A percentile compares a stretch with the other conserved stretches of the same genome.
These are phyloP conservation scores for Sylvia atricapilla DNA, from an alignment of 2,113 vertebrate genomes.

Conservation along the genomic window DNA sequence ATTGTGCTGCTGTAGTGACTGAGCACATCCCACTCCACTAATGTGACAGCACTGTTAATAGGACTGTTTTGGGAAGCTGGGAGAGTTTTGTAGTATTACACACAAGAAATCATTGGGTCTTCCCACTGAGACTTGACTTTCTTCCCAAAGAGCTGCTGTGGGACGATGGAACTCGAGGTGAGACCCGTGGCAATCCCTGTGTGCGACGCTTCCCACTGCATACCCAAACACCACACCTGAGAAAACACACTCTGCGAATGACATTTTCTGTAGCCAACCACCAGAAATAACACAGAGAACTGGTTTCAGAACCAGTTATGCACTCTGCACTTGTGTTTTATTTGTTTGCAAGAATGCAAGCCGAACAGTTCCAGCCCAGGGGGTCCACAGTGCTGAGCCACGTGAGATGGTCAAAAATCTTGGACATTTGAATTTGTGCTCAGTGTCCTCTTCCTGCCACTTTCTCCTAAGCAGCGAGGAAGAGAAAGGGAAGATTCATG, in stretches of 20 bases:
- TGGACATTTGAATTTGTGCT: neutral
- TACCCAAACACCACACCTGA: neutral
- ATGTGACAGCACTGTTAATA: neutral
- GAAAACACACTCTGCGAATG: neutral
- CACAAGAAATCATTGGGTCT: neutral
- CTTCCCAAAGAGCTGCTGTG: neutral
- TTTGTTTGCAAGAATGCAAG: neutral
- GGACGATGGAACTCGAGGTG: fast-evolving
- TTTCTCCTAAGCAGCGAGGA: neutral
- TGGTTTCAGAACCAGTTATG: neutral
- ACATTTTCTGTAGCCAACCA: neutral
- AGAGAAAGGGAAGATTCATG: neutral
- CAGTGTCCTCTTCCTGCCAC: neutral
- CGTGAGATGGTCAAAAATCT: neutral
- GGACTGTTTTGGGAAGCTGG: neutral
- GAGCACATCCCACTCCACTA: neutral
- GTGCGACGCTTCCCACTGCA: neutral
- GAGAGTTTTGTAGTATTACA: neutral
- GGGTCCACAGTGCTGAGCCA: neutral
- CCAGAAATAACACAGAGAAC: slow-evolving; percentile 17
- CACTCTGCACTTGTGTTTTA: neutral
- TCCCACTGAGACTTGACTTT: fast-evolving
- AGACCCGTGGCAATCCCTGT: neutral
- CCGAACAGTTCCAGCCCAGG: neutral
- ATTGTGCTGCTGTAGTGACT: fast-evolving